Evolutionary conservation across 2,888 invertebrate species (phyloP), one percentile per base, ranked within the genome.

Genomic region (Orthosia gracilis): DNA sequence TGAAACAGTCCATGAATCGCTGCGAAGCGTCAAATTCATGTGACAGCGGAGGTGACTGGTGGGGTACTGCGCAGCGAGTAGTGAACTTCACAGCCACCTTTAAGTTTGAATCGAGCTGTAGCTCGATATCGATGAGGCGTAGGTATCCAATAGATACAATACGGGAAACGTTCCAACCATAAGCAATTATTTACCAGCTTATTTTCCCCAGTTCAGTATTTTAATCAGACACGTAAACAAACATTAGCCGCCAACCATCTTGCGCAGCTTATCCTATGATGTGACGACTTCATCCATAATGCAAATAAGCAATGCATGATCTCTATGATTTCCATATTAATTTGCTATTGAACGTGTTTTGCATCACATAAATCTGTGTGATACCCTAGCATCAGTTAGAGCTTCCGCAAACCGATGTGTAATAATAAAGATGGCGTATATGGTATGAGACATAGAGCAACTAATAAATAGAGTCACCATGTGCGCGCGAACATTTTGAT

Each of bases 281-380:
- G 81, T 88, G 90, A 89, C 88, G 88, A 87, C 80, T 84, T 85
- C 59, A 91, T 91, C 86, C 85, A 90, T 90, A 85, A 90, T 91
- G 78, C 72, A 90, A 86, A 23, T 62, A 67, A 74, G 85, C 76
- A 86, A 83, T 83, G 80, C 73, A 84, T 88, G 88, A 88, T 87
- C 73, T 85, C 77, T 87, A 82, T 84, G 80, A 89, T 87, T 88
- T 88, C 69, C 83, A 85, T 87, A 86, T 77, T 88, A 87, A 90
- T 85, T 81, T 72, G 69, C 71, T 59, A 84, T 65, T 74, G 67
- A 65, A 78, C 74, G 70, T 84, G 80, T 83, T 85, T 75, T 76
- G 73, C 69, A 64, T 68, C 69, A 65, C 68, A 79, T 84, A 79
- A 84, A 80, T 84, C 64, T 76, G 70, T 73, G 55, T 23, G 69